Base-by-base conservation (phyloP, 2,797 vertebrate species). In the Ataeniobius toweri region DNA sequence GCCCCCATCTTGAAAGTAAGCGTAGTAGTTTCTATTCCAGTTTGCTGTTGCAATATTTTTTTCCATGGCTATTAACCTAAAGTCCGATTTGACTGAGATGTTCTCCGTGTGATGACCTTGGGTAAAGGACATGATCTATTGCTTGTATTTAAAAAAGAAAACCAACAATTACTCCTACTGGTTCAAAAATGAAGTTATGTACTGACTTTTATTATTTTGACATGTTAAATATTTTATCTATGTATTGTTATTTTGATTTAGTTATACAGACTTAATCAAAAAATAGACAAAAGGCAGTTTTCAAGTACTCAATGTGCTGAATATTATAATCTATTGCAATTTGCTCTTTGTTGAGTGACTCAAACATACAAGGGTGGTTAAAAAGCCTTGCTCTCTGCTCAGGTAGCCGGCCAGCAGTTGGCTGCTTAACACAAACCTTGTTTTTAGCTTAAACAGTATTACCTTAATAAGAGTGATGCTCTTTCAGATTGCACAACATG, bases 331-430 rank as follows among this genome's bases (percentile, higher is more conserved):
- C 18, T 63, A 31, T 63, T 31, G 2, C 26, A 63, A 18, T 63
- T 18, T 63, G 28, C 28, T 63, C 28, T 63, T 36, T 63, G 9
- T 6, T 36, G 16, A 63, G 28, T 36, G 18, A 18, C 28, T 18
- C 6, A 36, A 9, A 14, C 18, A 63, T 31, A 4, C 59, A 36
- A 28, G 28, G 28, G 16, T 18, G 28, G 28, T 18, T 63, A 31
- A 63, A 36, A 28, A 28, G 58, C 28, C 58, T 59, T 18, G 61
- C 82, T 79, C 81, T n/a, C 77, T 74, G 81, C 70, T 80, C 79
- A 73, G 53, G 14, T 3, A 4, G 58, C 6, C 76, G 74, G 79
- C 77, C 80, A 70, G n/a, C 26, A 48, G 44, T 16, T 26, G 12
- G 68, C 26, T 48, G 7, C 13, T 70, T 48, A 16, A 26, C 24